These are phyloP conservation scores for Bemisia tabaci DNA, from an alignment of 1,140 invertebrate genomes.

Conservation along the genomic window DNA sequence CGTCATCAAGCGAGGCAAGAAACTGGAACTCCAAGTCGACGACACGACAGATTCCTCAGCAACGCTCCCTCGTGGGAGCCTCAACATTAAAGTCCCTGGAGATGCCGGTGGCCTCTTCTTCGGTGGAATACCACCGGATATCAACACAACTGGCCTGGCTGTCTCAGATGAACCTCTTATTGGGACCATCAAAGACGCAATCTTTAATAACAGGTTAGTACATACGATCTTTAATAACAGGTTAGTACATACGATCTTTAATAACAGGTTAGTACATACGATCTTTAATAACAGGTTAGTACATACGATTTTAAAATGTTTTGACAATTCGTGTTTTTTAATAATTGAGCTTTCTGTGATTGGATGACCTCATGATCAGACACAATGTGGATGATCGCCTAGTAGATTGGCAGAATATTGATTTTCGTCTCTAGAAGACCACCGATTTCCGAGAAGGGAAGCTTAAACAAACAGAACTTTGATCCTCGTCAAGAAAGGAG, in stretches of 20 bases:
- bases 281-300: constrained; percentile 63
- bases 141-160: constrained; percentile 38
- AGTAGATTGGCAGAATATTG: too few species aligned
- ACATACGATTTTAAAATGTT: constrained; percentile 11
- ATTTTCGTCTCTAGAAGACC: too few species aligned
- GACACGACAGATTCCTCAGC: constrained; percentile 40
- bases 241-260: constrained; percentile 54
- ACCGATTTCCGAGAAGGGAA: too few species aligned
- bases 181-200: constrained; percentile 65
- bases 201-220: constrained; percentile 61
- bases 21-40: constrained; percentile 50
- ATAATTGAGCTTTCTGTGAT: background rate
- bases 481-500: too few species aligned
- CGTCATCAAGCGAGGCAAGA: constrained; percentile 35
- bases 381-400: background rate
- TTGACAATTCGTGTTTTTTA: background rate
- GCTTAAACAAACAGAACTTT: too few species aligned
- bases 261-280: constrained; percentile 51
- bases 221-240: constrained; percentile 56
- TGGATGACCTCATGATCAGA: background rate
- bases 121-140: constrained; percentile 36
- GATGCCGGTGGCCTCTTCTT: constrained; percentile 32
- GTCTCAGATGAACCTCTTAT: constrained; percentile 38
- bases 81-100: constrained; percentile 37
- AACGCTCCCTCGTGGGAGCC: constrained; percentile 36